Base-by-base conservation (phyloP, 2,888 invertebrate species). In the Bursaphelenchus okinawaensis region DNA sequence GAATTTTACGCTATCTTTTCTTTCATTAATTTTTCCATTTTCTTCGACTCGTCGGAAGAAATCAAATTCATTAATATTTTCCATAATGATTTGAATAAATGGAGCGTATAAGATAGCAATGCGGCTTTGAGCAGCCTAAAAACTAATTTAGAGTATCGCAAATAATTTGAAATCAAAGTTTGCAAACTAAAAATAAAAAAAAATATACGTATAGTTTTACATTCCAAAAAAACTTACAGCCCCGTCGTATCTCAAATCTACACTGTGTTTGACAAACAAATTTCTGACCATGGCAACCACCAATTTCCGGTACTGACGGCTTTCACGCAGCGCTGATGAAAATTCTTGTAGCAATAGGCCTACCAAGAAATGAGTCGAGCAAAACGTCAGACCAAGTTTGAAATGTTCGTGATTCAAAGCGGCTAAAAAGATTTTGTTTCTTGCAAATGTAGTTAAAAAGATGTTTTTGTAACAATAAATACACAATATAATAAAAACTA, bases 61-160 rank as follows among this genome's bases (percentile, higher is more conserved):
- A 51, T 78, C 75, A 29, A 91, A 87, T 40, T 93, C 88, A 79
- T 90, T 89, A 63, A 92, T 87, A 85, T 92, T 92, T 75, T 94
- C 94, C 82, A 91, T 85, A 0, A 92, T 90, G 62, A 94, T 88
- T 4, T 90, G 89, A 69, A 96, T 86, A 88, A 93, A 90, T 0
- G 95, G 95, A 62, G 92, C 88, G 83, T 96, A 96, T 27, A 96
- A 87, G 52, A 90, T 87, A 0, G 92, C 91, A 61, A 96, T 91
- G 58, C 94, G 87, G 24, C 75, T 72, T 71, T 78, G 79, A 7
- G 73, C 76, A 23, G 70, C 73, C 78, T 79, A 62, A 52, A 74
- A 63, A 31, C n/a, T 3, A 26, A n/a, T 52, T 57, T 6, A n/a
- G 31, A 55, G 23, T 20, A 19, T 31, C 9, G 23, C 16, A 31